A percentile compares a stretch with the other conserved stretches of the same genome.
Conservation (phyloP, 2,797 vertebrate genomes). For the Phrynocephalus forsythii region DNA sequence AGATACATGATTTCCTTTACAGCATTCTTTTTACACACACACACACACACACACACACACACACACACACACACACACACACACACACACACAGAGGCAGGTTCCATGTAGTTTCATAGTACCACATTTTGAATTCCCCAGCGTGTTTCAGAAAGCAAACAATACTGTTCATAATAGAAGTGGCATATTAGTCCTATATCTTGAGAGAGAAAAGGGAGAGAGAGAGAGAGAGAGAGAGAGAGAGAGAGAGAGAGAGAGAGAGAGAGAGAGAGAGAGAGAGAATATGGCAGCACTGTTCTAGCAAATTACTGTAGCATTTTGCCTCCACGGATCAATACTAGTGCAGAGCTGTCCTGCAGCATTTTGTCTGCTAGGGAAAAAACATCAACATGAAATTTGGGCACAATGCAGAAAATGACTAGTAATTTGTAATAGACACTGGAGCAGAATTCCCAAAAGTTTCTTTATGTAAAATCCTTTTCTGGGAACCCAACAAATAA, state of each 20-base stretch:
- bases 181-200: background rate
- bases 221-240: background rate
- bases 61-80: background rate
- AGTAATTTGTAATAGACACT: conserved; percentile 29
- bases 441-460: background rate
- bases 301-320: conserved; percentile 8
- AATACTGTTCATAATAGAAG: background rate
- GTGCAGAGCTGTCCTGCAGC: conserved; percentile 17
- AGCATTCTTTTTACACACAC: background rate
- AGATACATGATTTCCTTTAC: too few relatives aligned
- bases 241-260: background rate
- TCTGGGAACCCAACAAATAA: background rate
- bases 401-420: background rate
- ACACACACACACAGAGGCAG: background rate
- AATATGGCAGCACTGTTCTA: background rate
- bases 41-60: background rate
- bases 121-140: background rate
- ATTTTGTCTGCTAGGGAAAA: background rate
- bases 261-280: background rate
- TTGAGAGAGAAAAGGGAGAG: background rate
- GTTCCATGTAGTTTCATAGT: background rate
- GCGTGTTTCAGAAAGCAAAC: background rate
- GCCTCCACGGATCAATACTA: background rate
- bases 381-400: background rate
- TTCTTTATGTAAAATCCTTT: too few relatives aligned